Percentiles rank a stretch among this genome's conserved stretches.
Conservation (phyloP, 2,113 vertebrate species). For the Gopherus evgoodei region DNA sequence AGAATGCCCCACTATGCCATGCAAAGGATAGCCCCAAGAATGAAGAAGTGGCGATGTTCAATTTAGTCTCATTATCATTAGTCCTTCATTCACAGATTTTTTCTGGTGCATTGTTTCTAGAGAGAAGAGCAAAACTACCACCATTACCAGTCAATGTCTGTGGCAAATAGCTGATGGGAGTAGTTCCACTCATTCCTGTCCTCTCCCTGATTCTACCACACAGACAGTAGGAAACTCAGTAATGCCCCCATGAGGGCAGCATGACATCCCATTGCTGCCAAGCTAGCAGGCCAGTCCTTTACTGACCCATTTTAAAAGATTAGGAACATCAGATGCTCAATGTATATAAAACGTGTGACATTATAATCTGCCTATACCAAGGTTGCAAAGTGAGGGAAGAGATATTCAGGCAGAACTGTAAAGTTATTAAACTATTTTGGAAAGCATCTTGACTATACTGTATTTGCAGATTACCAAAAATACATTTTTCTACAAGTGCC, state of each 20-base stretch:
- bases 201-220: background rate
- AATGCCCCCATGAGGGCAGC: background rate
- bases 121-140: background rate
- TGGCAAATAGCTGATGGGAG: background rate
- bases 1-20: accelerated
- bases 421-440: background rate
- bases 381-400: background rate
- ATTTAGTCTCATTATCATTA: background rate
- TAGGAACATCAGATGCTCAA: background rate
- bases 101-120: background rate
- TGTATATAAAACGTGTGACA: background rate
- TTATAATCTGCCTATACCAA: background rate
- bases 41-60: background rate
- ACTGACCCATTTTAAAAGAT: background rate
- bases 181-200: background rate
- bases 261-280: accelerated
- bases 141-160: background rate
- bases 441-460: background rate
- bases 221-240: background rate
- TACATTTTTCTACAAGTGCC: background rate
- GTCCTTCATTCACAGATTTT: background rate
- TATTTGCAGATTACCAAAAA: background rate
- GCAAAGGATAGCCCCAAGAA: accelerated
- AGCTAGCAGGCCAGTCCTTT: background rate
- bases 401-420: background rate